phyloP scores from a whole-genome alignment of 2,113 vertebrate genomes.

The Eira barbara region DNA sequence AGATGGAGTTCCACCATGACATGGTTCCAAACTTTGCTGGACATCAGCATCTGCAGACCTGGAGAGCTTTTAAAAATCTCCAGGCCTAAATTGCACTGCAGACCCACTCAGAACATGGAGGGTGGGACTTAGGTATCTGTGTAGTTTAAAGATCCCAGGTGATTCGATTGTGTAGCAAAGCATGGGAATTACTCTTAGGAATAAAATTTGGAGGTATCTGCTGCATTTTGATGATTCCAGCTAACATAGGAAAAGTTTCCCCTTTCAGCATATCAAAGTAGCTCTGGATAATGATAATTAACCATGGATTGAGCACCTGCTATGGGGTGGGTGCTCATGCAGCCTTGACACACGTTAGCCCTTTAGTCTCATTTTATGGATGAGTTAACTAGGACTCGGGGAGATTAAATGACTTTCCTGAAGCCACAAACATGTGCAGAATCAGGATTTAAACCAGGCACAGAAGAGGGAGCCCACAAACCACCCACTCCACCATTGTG shows the following conservation, averaged over 20 bases:
- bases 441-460: neutral
- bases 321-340: neutral
- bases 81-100: neutral
- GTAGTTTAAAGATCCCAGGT: neutral
- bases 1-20: neutral
- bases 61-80: neutral
- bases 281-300: neutral
- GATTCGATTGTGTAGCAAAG: neutral
- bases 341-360: neutral
- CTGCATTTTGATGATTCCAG: neutral
- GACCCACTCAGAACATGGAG: neutral
- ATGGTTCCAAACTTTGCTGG: neutral
- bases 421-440: neutral
- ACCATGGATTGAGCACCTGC: neutral
- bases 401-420: neutral
- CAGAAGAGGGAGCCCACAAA: neutral
- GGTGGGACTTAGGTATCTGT: neutral
- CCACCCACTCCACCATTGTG: accelerated
- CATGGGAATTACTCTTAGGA: neutral
- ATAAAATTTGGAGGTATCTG: neutral
- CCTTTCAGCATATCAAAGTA: neutral
- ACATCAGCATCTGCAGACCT: neutral
- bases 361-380: neutral
- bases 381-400: neutral
- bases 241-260: neutral